A percentile compares a stretch with the other conserved stretches of the same genome.
Conservation (phyloP, 92 coral and sea anemone species). For the Muricea muricata region DNA sequence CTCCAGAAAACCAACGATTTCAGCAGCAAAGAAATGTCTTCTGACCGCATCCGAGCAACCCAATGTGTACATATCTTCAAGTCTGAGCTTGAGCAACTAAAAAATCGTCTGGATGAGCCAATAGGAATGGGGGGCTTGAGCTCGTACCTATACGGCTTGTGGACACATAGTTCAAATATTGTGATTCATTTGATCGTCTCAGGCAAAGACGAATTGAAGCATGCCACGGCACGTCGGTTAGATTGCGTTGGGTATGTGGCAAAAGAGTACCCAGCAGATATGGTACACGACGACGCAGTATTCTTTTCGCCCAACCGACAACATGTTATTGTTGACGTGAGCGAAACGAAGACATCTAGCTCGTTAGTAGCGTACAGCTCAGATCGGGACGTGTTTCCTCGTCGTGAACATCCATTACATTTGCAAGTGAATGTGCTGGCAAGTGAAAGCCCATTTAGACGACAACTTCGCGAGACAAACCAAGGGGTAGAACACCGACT, state of each 20-base stretch:
- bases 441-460: not conserved
- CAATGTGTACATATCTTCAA: not conserved
- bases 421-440: not conserved
- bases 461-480: not conserved
- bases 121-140: not conserved
- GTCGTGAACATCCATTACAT: not conserved
- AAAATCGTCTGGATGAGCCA: no score
- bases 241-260: constrained; percentile 11
- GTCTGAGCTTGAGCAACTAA: not conserved
- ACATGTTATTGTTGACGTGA: not conserved
- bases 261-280: not conserved
- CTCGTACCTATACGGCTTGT: not conserved
- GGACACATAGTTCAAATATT: not conserved
- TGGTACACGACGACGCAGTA: not conserved
- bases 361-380: not conserved
- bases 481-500: not conserved
- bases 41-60: not conserved
- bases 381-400: not conserved
- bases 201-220: not conserved
- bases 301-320: not conserved
- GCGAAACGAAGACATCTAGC: not conserved
- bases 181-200: not conserved
- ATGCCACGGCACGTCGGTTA: not conserved
- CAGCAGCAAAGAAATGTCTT: constrained; percentile 11
- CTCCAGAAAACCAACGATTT: no score